A percentile compares a stretch with the other conserved stretches of the same genome.
Conservation (phyloP, 2,113 vertebrate genomes). For the Mus spicilegus region DNA sequence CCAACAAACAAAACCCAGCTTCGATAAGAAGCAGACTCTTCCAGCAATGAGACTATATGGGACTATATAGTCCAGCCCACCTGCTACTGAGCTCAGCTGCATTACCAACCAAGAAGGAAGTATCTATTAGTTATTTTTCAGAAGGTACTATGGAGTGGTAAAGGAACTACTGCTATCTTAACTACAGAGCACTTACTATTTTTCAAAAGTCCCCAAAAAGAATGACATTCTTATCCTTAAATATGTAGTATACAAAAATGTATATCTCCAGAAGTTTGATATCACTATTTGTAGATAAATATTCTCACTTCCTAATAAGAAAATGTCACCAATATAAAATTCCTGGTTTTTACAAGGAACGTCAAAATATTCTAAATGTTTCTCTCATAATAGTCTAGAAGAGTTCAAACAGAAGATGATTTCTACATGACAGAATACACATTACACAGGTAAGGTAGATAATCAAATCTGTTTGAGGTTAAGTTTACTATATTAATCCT, state of each 20-base stretch:
- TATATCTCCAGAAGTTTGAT: neutral
- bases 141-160: neutral
- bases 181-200: neutral
- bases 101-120: neutral
- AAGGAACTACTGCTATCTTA: neutral
- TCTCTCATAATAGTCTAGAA: slow-evolving; percentile 28
- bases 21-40: neutral
- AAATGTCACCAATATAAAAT: neutral
- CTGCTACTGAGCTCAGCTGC: neutral
- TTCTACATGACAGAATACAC: slow-evolving; percentile 37
- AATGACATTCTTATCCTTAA: neutral
- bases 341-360: neutral
- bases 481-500: neutral
- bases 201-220: slow-evolving; percentile 24
- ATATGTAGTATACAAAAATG: neutral
- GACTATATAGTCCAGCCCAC: neutral
- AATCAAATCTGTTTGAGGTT: neutral
- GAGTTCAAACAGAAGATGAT: slow-evolving; percentile 12
- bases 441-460: slow-evolving; percentile 34
- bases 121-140: neutral
- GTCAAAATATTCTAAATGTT: neutral
- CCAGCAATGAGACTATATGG: neutral
- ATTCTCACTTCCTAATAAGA: slow-evolving; percentile 10
- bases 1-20: neutral
- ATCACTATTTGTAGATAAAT: neutral